Evolutionary conservation across 2,888 invertebrate genomes (phyloP).

Genomic region (Odiellus spinosus): DNA sequence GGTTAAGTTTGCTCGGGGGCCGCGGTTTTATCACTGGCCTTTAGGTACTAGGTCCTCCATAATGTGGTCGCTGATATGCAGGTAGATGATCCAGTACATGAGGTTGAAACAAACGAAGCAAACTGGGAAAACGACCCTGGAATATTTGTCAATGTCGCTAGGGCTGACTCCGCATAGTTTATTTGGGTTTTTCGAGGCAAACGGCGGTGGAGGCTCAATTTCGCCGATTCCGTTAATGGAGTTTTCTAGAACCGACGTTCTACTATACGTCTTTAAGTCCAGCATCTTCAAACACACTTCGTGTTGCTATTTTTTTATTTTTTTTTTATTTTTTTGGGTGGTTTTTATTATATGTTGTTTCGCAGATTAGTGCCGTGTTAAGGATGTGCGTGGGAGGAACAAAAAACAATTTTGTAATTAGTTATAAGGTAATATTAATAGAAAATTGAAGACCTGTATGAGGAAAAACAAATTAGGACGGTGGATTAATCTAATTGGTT

Average conservation of each 20-base stretch:
- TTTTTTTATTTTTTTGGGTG: too few relatives aligned
- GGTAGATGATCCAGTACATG: constrained; percentile 94
- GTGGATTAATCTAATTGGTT: too few relatives aligned
- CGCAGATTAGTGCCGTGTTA: too few relatives aligned
- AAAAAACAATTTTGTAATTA: too few relatives aligned
- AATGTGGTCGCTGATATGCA: constrained; percentile 66
- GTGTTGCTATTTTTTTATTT: neutral
- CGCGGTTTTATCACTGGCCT: too few relatives aligned
- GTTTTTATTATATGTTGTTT: too few relatives aligned
- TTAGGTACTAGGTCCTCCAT: constrained; percentile 14
- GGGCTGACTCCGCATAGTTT: constrained; percentile 79
- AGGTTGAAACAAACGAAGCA: constrained; percentile 98
- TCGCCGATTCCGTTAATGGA: constrained; percentile 12
- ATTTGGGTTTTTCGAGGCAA: constrained; percentile 58
- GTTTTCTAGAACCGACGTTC: constrained; percentile 9
- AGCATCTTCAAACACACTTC: neutral
- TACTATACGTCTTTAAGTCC: neutral
- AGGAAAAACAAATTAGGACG: too few relatives aligned
- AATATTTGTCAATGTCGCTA: constrained; percentile 97
- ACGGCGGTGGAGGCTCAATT: constrained; percentile 10
- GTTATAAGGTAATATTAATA: too few relatives aligned
- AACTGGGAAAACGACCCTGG: constrained; percentile 92
- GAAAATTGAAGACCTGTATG: too few relatives aligned
- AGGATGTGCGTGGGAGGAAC: too few relatives aligned
- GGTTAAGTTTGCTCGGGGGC: too few relatives aligned